Evolutionary conservation across 2,888 invertebrate species (phyloP).

Genomic region (Netelia fuscicornis): DNA sequence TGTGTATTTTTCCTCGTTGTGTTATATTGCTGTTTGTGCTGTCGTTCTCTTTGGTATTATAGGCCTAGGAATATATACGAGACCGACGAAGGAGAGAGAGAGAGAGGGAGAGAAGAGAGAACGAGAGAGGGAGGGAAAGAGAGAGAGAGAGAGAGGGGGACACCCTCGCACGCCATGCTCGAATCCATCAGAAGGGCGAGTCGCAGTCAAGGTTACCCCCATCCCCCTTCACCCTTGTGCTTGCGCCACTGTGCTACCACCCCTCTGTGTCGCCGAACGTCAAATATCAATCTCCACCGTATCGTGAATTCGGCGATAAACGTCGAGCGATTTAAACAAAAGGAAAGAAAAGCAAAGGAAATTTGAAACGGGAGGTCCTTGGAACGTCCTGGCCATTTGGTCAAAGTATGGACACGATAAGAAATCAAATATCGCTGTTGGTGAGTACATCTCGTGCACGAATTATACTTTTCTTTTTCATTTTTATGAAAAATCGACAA

Average conservation of each 20-base stretch:
- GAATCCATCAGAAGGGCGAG: slow-evolving; percentile 78
- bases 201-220: slow-evolving; percentile 76
- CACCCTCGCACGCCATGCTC: slow-evolving; percentile 76
- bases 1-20: slow-evolving; percentile 43
- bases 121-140: too few relatives aligned
- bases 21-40: slow-evolving; percentile 40
- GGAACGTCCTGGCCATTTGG: background rate
- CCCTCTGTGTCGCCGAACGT: slow-evolving; percentile 16
- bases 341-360: background rate
- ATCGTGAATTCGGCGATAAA: background rate
- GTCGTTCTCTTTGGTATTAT: background rate
- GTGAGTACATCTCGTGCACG: too few relatives aligned
- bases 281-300: slow-evolving; percentile 23
- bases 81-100: background rate
- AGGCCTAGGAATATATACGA: slow-evolving; percentile 14
- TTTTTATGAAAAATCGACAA: too few relatives aligned
- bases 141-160: too few relatives aligned
- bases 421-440: too few relatives aligned
- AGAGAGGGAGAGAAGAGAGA: too few relatives aligned
- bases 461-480: too few relatives aligned
- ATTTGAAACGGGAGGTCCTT: background rate
- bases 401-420: too few relatives aligned
- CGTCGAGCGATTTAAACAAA: background rate
- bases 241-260: slow-evolving; percentile 26
- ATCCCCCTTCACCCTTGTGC: slow-evolving; percentile 63